Percentiles rank a stretch among this genome's conserved stretches.
Conservation (phyloP, 1,140 invertebrate species). For the Caenorhabditis remanei region DNA sequence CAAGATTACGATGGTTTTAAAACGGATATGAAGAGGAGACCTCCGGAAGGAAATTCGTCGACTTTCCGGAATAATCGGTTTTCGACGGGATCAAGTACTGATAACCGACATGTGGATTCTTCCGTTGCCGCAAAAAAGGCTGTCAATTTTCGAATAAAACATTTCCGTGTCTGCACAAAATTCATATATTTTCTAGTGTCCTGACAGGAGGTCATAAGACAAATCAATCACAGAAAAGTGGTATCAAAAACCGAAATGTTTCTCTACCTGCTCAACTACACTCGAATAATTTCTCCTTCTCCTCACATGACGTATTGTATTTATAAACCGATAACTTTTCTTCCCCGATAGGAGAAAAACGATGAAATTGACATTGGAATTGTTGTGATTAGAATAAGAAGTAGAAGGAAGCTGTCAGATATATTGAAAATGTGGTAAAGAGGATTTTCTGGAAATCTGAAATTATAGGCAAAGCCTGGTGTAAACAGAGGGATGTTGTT, state of each 20-base stretch:
- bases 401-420: no score
- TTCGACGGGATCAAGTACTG: no score
- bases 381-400: no score
- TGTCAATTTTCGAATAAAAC: no score
- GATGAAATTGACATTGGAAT: no score
- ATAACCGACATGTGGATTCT: background rate
- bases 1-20: constrained; percentile 15
- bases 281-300: background rate
- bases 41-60: background rate
- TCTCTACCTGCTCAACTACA: background rate
- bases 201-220: constrained; percentile 12
- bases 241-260: constrained; percentile 37
- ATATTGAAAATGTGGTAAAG: no score
- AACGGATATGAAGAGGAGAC: background rate
- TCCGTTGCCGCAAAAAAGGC: no score
- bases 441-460: no score
- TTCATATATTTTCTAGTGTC: background rate
- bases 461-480: no score
- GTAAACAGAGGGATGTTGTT: background rate
- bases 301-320: constrained; percentile 27
- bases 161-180: background rate
- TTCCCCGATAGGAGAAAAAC: no score
- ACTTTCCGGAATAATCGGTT: constrained; percentile 2
- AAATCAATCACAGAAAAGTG: constrained; percentile 36
- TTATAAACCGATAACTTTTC: constrained; percentile 10